Evolutionary conservation across 2,113 vertebrate genomes (phyloP).

Genomic region (Etheostoma cragini): DNA sequence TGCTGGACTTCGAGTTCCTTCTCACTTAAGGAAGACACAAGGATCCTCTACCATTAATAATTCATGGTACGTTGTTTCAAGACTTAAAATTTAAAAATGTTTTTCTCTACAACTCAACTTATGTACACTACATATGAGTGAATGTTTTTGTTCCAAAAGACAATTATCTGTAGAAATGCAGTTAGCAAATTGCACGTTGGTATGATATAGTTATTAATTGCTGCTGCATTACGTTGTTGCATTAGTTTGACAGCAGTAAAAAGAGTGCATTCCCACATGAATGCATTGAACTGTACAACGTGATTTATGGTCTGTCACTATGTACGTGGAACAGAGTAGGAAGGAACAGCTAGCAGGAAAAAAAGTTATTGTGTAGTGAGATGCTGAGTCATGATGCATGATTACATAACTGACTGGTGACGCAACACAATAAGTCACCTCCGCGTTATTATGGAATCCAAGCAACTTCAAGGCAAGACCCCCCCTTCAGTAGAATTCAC

Average conservation of each 20-base stretch:
- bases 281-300: conserved; percentile 25
- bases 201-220: conserved; percentile 8
- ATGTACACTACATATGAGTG: neutral
- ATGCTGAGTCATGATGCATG: conserved; percentile 62
- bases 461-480: too few relatives aligned
- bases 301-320: conserved; percentile 67
- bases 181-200: neutral
- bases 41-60: neutral
- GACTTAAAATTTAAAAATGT: neutral
- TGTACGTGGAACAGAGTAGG: conserved; percentile 55
- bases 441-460: too few relatives aligned
- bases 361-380: conserved; percentile 52
- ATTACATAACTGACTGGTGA: conserved; percentile 35
- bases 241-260: conserved; percentile 23
- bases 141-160: neutral
- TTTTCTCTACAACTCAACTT: neutral
- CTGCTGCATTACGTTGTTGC: conserved; percentile 29
- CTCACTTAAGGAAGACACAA: neutral
- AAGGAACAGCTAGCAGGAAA: conserved; percentile 19
- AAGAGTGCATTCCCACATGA: conserved; percentile 46
- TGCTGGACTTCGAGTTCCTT: neutral
- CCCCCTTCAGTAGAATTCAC: too few relatives aligned
- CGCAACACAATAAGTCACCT: conserved; percentile 23
- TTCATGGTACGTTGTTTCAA: neutral
- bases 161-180: neutral